Evolutionary conservation across 2,888 invertebrate genomes (phyloP).

Genomic region (Apoda limacodes): DNA sequence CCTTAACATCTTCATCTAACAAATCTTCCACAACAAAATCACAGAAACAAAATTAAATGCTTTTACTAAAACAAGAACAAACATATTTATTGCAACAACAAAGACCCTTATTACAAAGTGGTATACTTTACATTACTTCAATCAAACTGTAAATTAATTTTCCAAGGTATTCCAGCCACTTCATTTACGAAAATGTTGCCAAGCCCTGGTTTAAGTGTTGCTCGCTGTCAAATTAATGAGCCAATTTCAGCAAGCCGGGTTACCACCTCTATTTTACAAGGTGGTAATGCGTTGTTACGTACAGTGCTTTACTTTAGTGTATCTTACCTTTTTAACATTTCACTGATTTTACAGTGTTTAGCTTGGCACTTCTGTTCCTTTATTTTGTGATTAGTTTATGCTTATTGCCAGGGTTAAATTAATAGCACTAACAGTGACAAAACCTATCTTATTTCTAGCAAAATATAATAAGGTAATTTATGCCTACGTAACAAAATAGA

Average conservation of each 20-base stretch:
- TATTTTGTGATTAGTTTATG: too few species aligned
- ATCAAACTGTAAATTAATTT: conserved; percentile 18
- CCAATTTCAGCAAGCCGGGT: conserved; percentile 56
- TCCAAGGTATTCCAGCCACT: conserved; percentile 49
- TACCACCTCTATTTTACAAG: conserved; percentile 62
- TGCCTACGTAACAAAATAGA: too few species aligned
- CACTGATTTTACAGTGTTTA: too few species aligned
- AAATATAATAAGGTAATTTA: too few species aligned
- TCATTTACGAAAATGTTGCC: conserved; percentile 65
- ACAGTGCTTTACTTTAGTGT: conserved; percentile 4
- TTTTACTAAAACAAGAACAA: conserved; percentile 7
- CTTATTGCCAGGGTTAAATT: too few species aligned
- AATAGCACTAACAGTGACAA: too few species aligned
- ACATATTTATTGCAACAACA: too few species aligned
- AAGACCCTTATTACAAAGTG: conserved; percentile 11
- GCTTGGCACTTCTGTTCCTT: too few species aligned
- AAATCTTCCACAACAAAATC: conserved; percentile 4
- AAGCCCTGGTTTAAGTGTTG: conserved; percentile 63
- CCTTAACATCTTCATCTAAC: conserved; percentile 11
- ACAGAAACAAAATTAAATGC: conserved; percentile 14
- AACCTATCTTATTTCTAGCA: too few species aligned
- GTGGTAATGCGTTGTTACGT: conserved; percentile 55
- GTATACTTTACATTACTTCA: conserved; percentile 2
- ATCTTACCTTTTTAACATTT: too few species aligned
- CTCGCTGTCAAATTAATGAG: conserved; percentile 69